phyloP scores from a whole-genome alignment of 2,113 vertebrate species.

The Symphodus melops region DNA sequence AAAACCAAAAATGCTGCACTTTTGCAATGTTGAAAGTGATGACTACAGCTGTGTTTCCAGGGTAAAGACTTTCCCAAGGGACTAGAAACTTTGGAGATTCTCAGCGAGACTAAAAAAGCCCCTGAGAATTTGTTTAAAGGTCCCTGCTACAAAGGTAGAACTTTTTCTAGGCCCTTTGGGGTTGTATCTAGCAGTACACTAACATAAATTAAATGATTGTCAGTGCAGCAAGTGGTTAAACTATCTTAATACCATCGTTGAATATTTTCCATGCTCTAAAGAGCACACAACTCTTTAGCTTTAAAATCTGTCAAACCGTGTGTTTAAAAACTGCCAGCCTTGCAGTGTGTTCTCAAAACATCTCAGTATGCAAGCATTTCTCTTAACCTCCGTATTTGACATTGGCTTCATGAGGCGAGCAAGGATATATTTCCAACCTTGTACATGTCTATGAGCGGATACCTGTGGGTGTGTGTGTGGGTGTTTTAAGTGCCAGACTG shows the following conservation, averaged over 20 bases:
- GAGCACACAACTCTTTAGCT: not conserved
- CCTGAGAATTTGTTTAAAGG: too few relatives aligned
- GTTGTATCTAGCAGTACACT: too few relatives aligned
- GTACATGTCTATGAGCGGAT: not conserved
- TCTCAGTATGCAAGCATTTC: slow-evolving; percentile 8
- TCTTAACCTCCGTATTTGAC: slow-evolving; percentile 41
- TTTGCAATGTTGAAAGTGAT: slow-evolving; percentile 14
- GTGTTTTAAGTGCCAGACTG: slow-evolving; percentile 73
- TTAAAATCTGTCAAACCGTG: slow-evolving; percentile 21
- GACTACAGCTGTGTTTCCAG: slow-evolving; percentile 9
- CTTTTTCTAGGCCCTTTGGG: too few relatives aligned
- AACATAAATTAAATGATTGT: too few relatives aligned
- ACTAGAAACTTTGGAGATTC: too few relatives aligned
- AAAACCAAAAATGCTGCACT: not conserved
- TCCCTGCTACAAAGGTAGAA: too few relatives aligned
- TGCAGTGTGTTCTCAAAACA: slow-evolving; percentile 8
- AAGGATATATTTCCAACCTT: slow-evolving; percentile 3
- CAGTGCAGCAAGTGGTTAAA: too few relatives aligned
- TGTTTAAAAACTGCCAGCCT: slow-evolving; percentile 7
- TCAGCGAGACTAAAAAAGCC: too few relatives aligned
- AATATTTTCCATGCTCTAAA: too few relatives aligned
- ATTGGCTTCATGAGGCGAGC: slow-evolving; percentile 27
- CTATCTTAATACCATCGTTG: too few relatives aligned
- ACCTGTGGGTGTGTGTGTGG: slow-evolving; percentile 4
- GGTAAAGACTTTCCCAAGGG: too few relatives aligned